These are phyloP conservation scores for Melanotaenia pygmaea DNA, from an alignment of 2,797 vertebrate species.

Conservation along the genomic window DNA sequence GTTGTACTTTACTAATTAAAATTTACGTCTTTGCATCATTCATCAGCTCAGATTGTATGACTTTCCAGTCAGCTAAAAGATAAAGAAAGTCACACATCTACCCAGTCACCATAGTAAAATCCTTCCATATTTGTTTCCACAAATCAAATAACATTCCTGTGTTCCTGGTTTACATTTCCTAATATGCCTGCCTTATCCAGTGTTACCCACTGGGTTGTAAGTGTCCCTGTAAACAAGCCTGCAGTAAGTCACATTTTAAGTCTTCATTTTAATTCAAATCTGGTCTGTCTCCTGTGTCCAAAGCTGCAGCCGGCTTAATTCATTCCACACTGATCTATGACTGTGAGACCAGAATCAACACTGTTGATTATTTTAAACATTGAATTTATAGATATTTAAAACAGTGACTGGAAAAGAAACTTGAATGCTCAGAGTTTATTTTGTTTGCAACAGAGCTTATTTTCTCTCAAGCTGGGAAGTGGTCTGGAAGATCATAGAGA, in stretches of 20 bases:
- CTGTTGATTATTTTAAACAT: not conserved
- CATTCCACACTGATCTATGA: constrained; percentile 1
- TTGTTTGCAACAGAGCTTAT: constrained; percentile 11
- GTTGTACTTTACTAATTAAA: not conserved
- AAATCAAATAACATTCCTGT: not conserved
- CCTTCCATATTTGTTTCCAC: not conserved
- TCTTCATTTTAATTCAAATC: not conserved
- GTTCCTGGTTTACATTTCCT: not conserved
- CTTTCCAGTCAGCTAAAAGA: not conserved
- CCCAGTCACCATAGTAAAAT: not conserved
- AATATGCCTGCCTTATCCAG: not conserved
- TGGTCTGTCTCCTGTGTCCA: not conserved
- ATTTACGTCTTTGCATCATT: not conserved
- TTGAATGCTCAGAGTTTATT: constrained; percentile 4
- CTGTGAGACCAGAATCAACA: constrained; percentile 4
- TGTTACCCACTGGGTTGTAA: not conserved
- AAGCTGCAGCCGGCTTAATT: not conserved
- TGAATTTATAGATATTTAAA: constrained; percentile 5
- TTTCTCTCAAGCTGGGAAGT: not conserved
- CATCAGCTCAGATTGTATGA: not conserved
- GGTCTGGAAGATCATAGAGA: constrained; percentile 1
- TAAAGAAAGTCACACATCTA: not conserved
- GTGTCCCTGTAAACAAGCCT: not conserved
- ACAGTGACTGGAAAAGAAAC: constrained; percentile 3
- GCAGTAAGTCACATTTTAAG: not conserved